Percentiles rank a stretch among this genome's conserved stretches.
These are phyloP conservation scores for Clavelina lepadiformis DNA, from an alignment of 23 tunicate genomes.

Conservation along the genomic window DNA sequence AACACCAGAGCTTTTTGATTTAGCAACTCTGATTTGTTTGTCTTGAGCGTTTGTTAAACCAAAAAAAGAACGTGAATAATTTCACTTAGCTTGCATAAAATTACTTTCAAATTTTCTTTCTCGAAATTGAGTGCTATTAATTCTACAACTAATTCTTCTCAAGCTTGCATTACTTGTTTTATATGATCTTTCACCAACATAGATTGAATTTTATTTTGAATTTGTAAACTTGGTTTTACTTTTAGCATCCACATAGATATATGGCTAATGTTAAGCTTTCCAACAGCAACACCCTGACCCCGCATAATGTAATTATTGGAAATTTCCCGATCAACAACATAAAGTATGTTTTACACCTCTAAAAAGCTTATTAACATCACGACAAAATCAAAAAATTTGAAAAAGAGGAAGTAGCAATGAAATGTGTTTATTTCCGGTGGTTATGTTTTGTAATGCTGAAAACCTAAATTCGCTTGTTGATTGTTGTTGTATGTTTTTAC, in stretches of 20 bases:
- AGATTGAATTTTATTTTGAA: neutral
- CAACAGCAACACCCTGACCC: too few relatives aligned
- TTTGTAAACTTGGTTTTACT: neutral
- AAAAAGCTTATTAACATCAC: too few relatives aligned
- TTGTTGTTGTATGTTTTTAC: too few relatives aligned
- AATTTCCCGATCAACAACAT: too few relatives aligned
- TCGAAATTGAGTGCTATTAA: neutral
- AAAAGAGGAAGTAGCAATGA: neutral
- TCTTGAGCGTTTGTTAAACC: neutral
- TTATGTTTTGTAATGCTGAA: neutral
- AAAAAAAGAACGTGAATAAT: too few relatives aligned
- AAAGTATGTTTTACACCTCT: too few relatives aligned
- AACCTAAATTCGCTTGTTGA: too few relatives aligned
- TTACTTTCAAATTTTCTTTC: neutral
- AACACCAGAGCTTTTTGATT: neutral
- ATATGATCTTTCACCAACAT: neutral
- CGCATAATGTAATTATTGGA: too few relatives aligned
- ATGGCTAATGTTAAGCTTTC: too few relatives aligned
- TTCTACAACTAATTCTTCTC: slow-evolving; percentile 1
- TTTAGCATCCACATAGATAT: too few relatives aligned
- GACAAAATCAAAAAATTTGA: too few relatives aligned
- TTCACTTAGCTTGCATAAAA: neutral
- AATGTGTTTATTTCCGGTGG: neutral
- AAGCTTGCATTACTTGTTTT: neutral
- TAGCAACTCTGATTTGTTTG: neutral